Base-by-base conservation (phyloP, 2,797 vertebrate species). In the Poecile montanus region DNA sequence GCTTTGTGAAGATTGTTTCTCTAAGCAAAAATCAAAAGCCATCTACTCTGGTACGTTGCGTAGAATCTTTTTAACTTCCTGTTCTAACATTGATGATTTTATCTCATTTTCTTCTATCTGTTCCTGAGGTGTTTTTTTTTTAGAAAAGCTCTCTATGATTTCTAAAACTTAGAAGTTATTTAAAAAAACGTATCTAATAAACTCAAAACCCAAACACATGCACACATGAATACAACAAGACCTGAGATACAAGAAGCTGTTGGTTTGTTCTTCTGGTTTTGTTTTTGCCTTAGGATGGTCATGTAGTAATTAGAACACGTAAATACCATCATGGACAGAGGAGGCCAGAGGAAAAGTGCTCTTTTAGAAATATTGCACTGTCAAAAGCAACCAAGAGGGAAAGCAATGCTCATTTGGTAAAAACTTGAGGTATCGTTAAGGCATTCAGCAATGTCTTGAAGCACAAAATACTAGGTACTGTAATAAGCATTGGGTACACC, bases 141-240 rank as follows among this genome's bases (percentile, higher is more conserved):
- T 79, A 70, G 25, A 62, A 91, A 82, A 82, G 7, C 10, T 32
- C 50, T 61, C 26, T 36, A 32, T 45, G 19, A 14, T 62, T 54
- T 73, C 21, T 62, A 40, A 80, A 77, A 51, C 3, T 58, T 51
- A 61, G 30, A 89, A 60, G 56, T 27, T 1, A 20, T 73, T 42
- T 2, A 2, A 45, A 23, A 51, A 42, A 62, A 16, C 7, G 5
- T 14, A 62, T 15, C 30, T 21, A 6, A 62, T 42, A 42, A 17
- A 3, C 1, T 20, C 9, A 61, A 63, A 75, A 13, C 3, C 3
- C 9, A 79, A 36, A 32, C 10, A 27, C 4, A 27, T 0, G 6
- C 26, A 16, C 4, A 18, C 8, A 12, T 6, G 21, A 58, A 65
- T 76, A 18, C 5, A 10, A 68, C 6, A 74, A 32, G 10, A 51